phyloP scores from a whole-genome alignment of 2,888 invertebrate genomes.

The Epirrita christyi region DNA sequence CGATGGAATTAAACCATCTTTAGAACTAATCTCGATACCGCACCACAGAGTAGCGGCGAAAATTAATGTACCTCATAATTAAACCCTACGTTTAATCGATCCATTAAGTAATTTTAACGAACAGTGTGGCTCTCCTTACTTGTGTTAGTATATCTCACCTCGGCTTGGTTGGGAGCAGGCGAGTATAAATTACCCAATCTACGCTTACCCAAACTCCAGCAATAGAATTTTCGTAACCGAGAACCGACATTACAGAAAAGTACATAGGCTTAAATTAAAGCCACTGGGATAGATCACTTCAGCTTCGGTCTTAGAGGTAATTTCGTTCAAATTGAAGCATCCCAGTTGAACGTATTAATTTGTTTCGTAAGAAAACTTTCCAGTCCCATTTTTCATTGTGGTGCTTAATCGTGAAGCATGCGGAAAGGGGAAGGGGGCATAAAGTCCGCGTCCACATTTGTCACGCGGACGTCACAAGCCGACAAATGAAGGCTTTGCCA shows the following conservation, averaged over 20 bases:
- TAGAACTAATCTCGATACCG: slow-evolving; percentile 40
- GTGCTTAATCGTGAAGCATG: slow-evolving; percentile 69
- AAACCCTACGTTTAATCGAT: slow-evolving; percentile 72
- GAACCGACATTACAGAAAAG: slow-evolving; percentile 72
- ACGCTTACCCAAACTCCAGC: slow-evolving; percentile 77
- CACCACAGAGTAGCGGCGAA: slow-evolving; percentile 42
- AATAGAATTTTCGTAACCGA: slow-evolving; percentile 76
- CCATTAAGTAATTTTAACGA: slow-evolving; percentile 78
- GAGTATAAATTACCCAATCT: slow-evolving; percentile 84
- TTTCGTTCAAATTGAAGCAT: slow-evolving; percentile 24
- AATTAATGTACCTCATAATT: slow-evolving; percentile 67
- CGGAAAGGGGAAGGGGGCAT: slow-evolving; percentile 58
- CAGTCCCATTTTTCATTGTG: slow-evolving; percentile 68
- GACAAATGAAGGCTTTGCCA: slow-evolving; percentile 84
- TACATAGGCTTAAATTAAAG: slow-evolving; percentile 74
- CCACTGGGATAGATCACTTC: slow-evolving; percentile 62
- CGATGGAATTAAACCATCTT: slow-evolving; percentile 32
- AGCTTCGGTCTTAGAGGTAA: slow-evolving; percentile 41
- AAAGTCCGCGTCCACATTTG: slow-evolving; percentile 80
- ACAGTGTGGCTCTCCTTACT: slow-evolving; percentile 68
- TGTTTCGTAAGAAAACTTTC: slow-evolving; percentile 53
- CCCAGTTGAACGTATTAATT: slow-evolving; percentile 38
- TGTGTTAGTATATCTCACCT: slow-evolving; percentile 63
- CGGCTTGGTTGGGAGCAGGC: slow-evolving; percentile 64
- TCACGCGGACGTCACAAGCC: slow-evolving; percentile 81